Base-by-base conservation (phyloP, 2,797 vertebrate species). In the Halcyon chelicuti region DNA sequence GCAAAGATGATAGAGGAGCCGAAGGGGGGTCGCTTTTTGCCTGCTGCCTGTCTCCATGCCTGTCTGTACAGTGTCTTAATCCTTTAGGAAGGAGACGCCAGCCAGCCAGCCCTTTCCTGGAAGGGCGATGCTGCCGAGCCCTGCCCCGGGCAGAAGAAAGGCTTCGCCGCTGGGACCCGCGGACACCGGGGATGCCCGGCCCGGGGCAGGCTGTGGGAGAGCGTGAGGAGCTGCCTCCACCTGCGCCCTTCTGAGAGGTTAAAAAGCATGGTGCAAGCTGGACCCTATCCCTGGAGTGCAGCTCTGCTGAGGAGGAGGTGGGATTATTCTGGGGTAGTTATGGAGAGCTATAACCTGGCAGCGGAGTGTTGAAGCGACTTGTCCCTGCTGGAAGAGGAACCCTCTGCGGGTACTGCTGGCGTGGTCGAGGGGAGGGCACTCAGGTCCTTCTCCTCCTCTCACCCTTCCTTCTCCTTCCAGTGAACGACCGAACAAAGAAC, bases 131-230 rank as follows among this genome's bases (percentile, higher is more conserved):
- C 86, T 93, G 92, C 83, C 90, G 68, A 92, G 91, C 80, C 73
- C 89, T 78, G 92, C 93, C 47, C 95, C 90, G 82, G 96, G 92
- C 91, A 95, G 93, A 57, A 95, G 68, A 62, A 95, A 95, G 88
- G 46, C 87, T 73, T 66, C 57, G 78, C 63, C 20, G 12, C 37
- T 55, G 42, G 74, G 60, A 47, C 15, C 52, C n/a, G 19, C 42
- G 20, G 49, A 66, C 19, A 39, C 72, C 47, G 35, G 89, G 79
- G 94, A 88, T 81, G 93, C 68, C 49, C 73, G 89, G 94, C 93
- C 94, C 88, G 90, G 90, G 86, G 86, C 82, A 60, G 93, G 86
- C 90, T 88, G 68, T 68, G 65, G 83, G 79, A 94, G 77, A 76
- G 51, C 42, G 10, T 96, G 87, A 95, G 81, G 46, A 91, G 81